Evolutionary conservation across 64 coral and sea anemone genomes (phyloP).

Genomic region (Montipora sp.): DNA sequence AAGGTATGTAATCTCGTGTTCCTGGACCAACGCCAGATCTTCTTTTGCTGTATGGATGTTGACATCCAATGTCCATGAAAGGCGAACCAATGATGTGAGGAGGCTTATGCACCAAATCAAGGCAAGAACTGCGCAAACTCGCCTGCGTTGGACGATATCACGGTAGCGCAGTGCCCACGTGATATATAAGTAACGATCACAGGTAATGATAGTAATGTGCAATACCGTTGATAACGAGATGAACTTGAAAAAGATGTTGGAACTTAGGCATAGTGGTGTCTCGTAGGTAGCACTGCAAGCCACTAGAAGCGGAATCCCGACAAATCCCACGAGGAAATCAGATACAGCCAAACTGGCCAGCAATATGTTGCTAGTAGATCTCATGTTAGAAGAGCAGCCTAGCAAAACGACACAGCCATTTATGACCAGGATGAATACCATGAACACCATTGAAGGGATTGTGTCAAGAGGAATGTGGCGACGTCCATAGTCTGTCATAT

Average conservation of each 20-base stretch:
- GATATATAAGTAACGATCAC: conserved; percentile 62
- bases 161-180: conserved; percentile 55
- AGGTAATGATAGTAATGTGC: conserved; percentile 52
- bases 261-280: conserved; percentile 13
- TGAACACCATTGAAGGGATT: conserved; percentile 11
- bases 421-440: conserved; percentile 35
- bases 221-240: conserved; percentile 55
- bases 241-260: conserved; percentile 34
- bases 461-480: background rate
- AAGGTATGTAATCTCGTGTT: conserved; percentile 49
- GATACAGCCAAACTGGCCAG: conserved; percentile 62
- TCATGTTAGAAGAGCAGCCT: background rate
- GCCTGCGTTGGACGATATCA: conserved; percentile 33
- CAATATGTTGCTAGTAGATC: conserved; percentile 55
- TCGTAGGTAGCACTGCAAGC: background rate
- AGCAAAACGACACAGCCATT: conserved; percentile 45
- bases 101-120: conserved; percentile 55
- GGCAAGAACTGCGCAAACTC: conserved; percentile 15
- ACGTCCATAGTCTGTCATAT: background rate
- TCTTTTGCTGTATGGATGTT: background rate
- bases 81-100: conserved; percentile 34
- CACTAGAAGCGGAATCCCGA: conserved; percentile 58
- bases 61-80: conserved; percentile 34
- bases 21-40: background rate
- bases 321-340: conserved; percentile 43